Evolutionary conservation across 2,888 invertebrate species (phyloP).

Genomic region (Polyommatus icarus): DNA sequence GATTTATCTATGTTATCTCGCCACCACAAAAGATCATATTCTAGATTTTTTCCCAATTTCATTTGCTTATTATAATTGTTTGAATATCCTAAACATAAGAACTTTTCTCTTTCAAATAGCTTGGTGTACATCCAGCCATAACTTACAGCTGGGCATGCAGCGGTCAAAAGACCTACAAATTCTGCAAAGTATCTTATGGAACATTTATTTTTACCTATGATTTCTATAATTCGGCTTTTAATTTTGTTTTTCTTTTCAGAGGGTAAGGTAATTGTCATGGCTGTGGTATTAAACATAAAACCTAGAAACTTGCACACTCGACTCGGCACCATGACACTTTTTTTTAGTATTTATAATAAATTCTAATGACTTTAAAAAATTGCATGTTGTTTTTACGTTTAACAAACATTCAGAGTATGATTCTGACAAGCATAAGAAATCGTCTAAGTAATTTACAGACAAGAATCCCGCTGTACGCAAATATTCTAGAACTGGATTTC

Average conservation of each 20-base stretch:
- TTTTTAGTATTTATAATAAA: no score
- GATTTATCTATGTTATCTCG: no score
- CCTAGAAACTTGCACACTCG: no score
- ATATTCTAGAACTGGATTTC: not conserved
- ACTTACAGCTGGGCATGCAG: not conserved
- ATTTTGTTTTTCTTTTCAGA: not conserved
- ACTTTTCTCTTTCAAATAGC: not conserved
- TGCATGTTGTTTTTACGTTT: not conserved
- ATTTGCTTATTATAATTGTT: no score
- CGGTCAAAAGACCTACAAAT: not conserved
- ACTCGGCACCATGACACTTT: no score
- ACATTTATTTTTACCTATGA: not conserved
- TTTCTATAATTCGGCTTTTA: not conserved
- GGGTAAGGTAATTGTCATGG: no score
- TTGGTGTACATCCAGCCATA: not conserved
- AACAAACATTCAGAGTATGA: not conserved
- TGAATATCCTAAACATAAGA: no score
- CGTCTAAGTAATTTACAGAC: not conserved
- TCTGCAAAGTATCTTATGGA: not conserved
- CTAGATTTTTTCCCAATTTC: no score
- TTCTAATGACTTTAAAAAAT: no score
- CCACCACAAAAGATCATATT: no score
- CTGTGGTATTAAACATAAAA: no score
- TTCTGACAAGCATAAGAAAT: not conserved
- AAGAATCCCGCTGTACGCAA: not conserved